Percentiles rank a stretch among this genome's conserved stretches.
Evolutionary conservation across 92 coral and sea anemone genomes (phyloP).

Genomic region (Porites rus): DNA sequence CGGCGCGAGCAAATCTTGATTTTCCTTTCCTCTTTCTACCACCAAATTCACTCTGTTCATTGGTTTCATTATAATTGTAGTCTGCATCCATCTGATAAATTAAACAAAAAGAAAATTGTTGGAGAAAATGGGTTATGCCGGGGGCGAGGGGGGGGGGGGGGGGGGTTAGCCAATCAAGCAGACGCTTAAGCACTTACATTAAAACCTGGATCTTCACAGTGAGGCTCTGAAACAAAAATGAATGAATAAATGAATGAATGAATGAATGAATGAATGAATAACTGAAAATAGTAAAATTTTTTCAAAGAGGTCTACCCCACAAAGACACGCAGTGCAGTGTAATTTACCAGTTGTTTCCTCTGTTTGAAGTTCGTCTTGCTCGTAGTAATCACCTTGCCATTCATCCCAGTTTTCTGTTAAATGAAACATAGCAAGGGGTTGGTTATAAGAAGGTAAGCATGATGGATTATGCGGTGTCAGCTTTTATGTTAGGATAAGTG

Average conservation of each 20-base stretch:
- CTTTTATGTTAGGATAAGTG: too few species aligned
- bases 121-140: background rate
- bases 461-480: too few species aligned
- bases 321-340: too few species aligned
- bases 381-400: conserved; percentile 72
- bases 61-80: conserved; percentile 57
- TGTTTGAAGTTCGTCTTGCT: conserved; percentile 7
- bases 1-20: conserved; percentile 75
- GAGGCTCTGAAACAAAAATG: conserved; percentile 60
- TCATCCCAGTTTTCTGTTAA: conserved; percentile 84
- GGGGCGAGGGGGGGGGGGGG: too few species aligned
- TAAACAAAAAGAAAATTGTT: background rate
- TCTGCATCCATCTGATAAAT: conserved; percentile 94
- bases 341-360: conserved; percentile 5
- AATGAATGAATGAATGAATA: background rate
- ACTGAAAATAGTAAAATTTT: too few species aligned
- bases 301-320: too few species aligned
- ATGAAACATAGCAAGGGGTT: too few species aligned
- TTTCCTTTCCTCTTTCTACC: conserved; percentile 66
- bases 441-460: too few species aligned
- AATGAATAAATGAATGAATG: background rate
- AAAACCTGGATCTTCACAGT: conserved; percentile 86
- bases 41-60: conserved; percentile 36
- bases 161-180: background rate
- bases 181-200: conserved; percentile 72